Percentiles rank a stretch among this genome's conserved stretches.
These are phyloP conservation scores for Pseudachorutes palmiensis DNA, from an alignment of 1,140 invertebrate genomes.

Conservation along the genomic window DNA sequence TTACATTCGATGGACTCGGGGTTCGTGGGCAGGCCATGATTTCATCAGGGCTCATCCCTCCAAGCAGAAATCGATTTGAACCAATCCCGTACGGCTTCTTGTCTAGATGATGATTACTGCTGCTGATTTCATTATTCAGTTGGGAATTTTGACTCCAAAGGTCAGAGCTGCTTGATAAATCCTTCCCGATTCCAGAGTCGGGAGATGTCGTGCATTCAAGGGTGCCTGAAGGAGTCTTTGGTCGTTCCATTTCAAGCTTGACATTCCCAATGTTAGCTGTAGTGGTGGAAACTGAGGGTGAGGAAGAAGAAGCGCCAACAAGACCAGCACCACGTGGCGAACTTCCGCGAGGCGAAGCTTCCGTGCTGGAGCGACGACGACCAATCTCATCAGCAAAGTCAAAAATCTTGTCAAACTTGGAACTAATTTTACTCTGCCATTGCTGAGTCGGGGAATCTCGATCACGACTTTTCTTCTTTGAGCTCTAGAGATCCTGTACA, in stretches of 20 bases:
- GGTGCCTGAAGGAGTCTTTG: constrained; percentile 33
- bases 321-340: constrained; percentile 17
- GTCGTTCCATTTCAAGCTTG: constrained; percentile 21
- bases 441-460: constrained; percentile 40
- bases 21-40: constrained; percentile 20
- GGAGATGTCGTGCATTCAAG: constrained; percentile 60
- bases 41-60: not conserved
- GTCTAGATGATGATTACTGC: not conserved
- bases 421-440: constrained; percentile 77
- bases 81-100: not conserved
- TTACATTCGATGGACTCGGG: constrained; percentile 28
- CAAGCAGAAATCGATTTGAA: not conserved
- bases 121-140: not conserved
- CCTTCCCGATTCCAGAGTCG: constrained; percentile 66
- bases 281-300: constrained; percentile 35
- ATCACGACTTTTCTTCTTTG: not conserved
- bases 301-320: constrained; percentile 21
- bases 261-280: constrained; percentile 27
- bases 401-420: constrained; percentile 74
- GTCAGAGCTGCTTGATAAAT: constrained; percentile 40
- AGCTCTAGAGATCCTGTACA: not conserved
- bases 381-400: constrained; percentile 76
- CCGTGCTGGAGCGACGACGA: constrained; percentile 67
- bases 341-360: constrained; percentile 40
- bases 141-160: constrained; percentile 21